Percentiles rank a stretch among this genome's conserved stretches.
Evolutionary conservation across 2,888 invertebrate species (phyloP).

Genomic region (Cheilosia vulpina): DNA sequence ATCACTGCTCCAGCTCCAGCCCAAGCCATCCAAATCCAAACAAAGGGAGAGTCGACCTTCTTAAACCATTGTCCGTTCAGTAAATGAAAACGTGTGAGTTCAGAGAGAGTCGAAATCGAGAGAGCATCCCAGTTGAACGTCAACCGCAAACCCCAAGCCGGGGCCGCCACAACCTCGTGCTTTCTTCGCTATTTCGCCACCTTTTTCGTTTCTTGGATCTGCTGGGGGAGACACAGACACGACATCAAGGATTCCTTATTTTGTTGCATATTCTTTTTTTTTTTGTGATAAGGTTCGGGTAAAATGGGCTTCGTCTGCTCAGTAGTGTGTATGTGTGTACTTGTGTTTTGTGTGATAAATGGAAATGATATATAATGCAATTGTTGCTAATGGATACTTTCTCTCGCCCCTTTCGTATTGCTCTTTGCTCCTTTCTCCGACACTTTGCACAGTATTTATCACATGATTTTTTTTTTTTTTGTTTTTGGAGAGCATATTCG

Average conservation of each 20-base stretch:
- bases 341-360: conserved; percentile 42
- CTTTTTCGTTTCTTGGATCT: conserved; percentile 7
- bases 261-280: conserved; percentile 50
- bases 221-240: neutral
- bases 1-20: conserved; percentile 5
- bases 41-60: conserved; percentile 74
- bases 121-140: neutral
- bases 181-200: conserved; percentile 28
- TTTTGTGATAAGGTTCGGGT: conserved; percentile 32
- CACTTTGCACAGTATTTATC: conserved; percentile 58
- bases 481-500: conserved; percentile 40
- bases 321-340: conserved; percentile 8
- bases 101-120: conserved; percentile 20
- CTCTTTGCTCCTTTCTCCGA: conserved; percentile 34
- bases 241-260: conserved; percentile 56
- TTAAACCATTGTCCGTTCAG: conserved; percentile 31
- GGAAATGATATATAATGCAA: conserved; percentile 63
- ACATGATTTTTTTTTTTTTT: conserved; percentile 34
- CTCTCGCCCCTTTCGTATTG: conserved; percentile 29
- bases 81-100: conserved; percentile 11
- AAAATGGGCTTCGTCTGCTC: conserved; percentile 42
- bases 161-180: conserved; percentile 27
- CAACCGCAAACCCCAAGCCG: too few relatives aligned
- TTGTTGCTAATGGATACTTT: conserved; percentile 65
- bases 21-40: conserved; percentile 36